Base-by-base conservation (phyloP, 2,797 vertebrate genomes). In the Crenichthys baileyi region DNA sequence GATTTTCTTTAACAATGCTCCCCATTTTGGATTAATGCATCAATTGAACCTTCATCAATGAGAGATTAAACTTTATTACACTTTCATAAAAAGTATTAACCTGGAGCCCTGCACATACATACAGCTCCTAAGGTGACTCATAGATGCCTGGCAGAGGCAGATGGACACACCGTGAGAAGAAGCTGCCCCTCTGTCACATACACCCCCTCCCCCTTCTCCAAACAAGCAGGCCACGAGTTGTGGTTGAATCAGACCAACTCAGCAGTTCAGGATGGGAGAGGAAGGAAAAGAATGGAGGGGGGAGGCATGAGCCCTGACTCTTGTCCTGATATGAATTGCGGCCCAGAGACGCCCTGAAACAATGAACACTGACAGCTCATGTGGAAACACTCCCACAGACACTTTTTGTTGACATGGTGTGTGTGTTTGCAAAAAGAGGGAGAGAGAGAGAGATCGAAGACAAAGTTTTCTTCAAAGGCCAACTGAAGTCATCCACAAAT, bases 281-380 rank as follows among this genome's bases (percentile, higher is more conserved):
- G 92, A 93, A 93, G 92, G 90, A 92, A 91, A 91, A 79, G 81
- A 92, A 87, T 81, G 90, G 89, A 92, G 93, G 87, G 89, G 91
- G 89, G 88, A 90, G 88, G 83, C 91, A 78, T 79, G 85, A 89
- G 86, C 76, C 51, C 80, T 79, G 82, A 88, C 90, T 93, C 86
- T 87, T 89, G 87, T 89, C 86, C 92, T 89, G 83, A 87, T 85
- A 89, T 75, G 85, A 92, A 89, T 89, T 88, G 91, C 82, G 78
- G 89, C 85, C 83, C 29, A 85, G 88, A 90, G 91, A 89, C 86
- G 79, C 15, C 5, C 51, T 53, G 76, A 90, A 92, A 93, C 92
- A 93, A 94, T 94, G 79, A 91, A 81, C 82, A 89, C 85, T 91
- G 94, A 93, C 93, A 83, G 86, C 84, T 91, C 88, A 79, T 88